Evolutionary conservation across 2,113 vertebrate species (phyloP), one percentile per base, ranked within the genome.

Genomic region (Paradoxurus hermaphroditus): DNA sequence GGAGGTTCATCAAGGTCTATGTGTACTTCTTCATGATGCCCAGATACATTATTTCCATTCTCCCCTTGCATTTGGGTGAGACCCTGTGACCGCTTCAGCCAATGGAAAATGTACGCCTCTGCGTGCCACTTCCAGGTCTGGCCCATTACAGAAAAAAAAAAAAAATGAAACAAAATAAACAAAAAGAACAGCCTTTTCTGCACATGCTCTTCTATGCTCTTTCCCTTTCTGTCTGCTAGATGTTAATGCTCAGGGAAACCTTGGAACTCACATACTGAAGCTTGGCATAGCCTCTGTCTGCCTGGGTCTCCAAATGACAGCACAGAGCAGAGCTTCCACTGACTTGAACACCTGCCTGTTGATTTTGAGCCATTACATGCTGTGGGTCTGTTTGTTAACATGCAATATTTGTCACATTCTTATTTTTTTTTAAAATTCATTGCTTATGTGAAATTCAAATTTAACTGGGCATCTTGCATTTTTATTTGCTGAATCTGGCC

Each of bases 401-500:
- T 81, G 36, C 7, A 87, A 81, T 85, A 85, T 88, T 77, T 87
- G 19, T 29, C 21, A 81, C 39, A 23, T 79, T 91, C 18, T 72
- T 31, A 51, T 46, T 89, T 86, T 46, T 89, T 86, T 44, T 7
- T 63, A 19, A 13, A n/a, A 56, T 19, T 7, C 18, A 3, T 46
- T 49, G n/a, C 49, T 90, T 82, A 70, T 16, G 4, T 46, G 25
- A 91, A 96, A 53, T 86, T 85, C 77, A 77, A 29, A 81, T 86
- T 89, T 91, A 86, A 81, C 65, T 72, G 41, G 27, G 3, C 46
- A 82, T 46, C 27, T 84, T 93, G 23, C 75, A 70, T 95, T 77
- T 96, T 95, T 94, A 36, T 82, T 89, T 96, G n/a, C n/a, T 77
- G 7, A 83, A 65, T 82, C 36, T 91, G 18, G 70, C 70, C 7